Base-by-base conservation (phyloP, 1,140 invertebrate species). In the Bathynomus jamesi region DNA sequence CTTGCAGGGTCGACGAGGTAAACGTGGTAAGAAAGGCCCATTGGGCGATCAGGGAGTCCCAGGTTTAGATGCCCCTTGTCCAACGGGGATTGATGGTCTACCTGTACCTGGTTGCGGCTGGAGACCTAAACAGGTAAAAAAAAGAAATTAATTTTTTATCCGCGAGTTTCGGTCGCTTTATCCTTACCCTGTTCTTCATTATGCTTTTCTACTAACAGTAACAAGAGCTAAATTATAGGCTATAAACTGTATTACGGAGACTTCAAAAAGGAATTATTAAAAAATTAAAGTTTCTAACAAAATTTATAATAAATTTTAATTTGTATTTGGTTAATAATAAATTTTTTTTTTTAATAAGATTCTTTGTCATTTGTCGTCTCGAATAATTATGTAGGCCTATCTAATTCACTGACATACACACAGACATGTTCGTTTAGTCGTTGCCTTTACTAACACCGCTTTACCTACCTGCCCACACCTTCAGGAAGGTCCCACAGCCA, bases 41-140 rank as follows among this genome's bases (percentile, higher is more conserved):
- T 94, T 95, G 84, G 95, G 95, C 68, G 94, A 96, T 80, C 93
- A 95, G 84, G 94, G 94, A 78, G 93, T 96, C 75, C 95, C 95
- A 17, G 96, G 96, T 71, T 83, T 98, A 73, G 96, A 99, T 83
- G 96, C 96, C 40, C 96, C 96, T 1, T 98, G 96, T 86, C 96
- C 96, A 69, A 84, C 96, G 64, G 96, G 95, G 64, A 86, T 89
- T 21, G 95, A 98, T 83, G 96, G 96, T 71, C 85, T 98, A 78
- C 95, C 95, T 70, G 83, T 98, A 78, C 91, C 93, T 28, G 95
- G 94, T 75, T 98, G 95, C 85, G 94, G 93, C 73, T 96, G 92
- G 93, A 87, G 92, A 85, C 89, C 91, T 78, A 60, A 46, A 31
- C 72, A 74, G 76, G 76, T 77, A 24, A 70, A 66, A 53, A 21